Conservation (phyloP, 2,888 invertebrate genomes). For the Chironomus tentans region DNA sequence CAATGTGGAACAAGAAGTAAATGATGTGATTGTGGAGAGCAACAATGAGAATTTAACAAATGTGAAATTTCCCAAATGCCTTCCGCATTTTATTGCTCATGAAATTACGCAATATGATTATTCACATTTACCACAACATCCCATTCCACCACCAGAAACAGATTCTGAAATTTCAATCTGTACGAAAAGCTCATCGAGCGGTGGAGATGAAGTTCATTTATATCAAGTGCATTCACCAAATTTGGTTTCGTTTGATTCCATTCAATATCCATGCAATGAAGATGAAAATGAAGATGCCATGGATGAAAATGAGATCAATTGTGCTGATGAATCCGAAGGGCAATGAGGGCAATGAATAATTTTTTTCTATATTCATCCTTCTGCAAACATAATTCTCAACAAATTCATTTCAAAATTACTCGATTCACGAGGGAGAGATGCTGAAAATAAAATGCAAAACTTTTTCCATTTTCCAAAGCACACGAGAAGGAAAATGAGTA, state of each 20-base stretch:
- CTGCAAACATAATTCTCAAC: neutral
- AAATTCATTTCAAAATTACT: neutral
- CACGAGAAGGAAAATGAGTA: neutral
- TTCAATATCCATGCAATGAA: conserved; percentile 8
- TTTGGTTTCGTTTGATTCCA: conserved; percentile 30
- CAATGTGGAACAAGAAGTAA: conserved; percentile 15
- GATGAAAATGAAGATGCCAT: neutral
- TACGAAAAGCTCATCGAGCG: neutral
- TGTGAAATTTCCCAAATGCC: conserved; percentile 31
- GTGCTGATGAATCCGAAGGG: neutral
- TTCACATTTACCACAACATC: conserved; percentile 60
- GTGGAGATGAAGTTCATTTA: conserved; percentile 18
- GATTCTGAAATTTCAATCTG: conserved; percentile 45
- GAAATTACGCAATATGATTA: conserved; percentile 57
- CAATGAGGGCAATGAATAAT: neutral
- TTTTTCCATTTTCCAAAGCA: neutral
- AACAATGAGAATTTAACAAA: conserved; percentile 35
- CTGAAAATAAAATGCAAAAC: neutral
- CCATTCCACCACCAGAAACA: conserved; percentile 54
- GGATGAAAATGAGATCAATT: neutral
- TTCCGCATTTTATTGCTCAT: conserved; percentile 60
- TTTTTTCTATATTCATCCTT: neutral
- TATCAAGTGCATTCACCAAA: conserved; percentile 32
- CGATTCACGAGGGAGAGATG: neutral
- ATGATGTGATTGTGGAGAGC: conserved; percentile 31